Percentiles rank a stretch among this genome's conserved stretches.
Evolutionary conservation across 2,797 vertebrate genomes (phyloP).

Genomic region (Sparus aurata): DNA sequence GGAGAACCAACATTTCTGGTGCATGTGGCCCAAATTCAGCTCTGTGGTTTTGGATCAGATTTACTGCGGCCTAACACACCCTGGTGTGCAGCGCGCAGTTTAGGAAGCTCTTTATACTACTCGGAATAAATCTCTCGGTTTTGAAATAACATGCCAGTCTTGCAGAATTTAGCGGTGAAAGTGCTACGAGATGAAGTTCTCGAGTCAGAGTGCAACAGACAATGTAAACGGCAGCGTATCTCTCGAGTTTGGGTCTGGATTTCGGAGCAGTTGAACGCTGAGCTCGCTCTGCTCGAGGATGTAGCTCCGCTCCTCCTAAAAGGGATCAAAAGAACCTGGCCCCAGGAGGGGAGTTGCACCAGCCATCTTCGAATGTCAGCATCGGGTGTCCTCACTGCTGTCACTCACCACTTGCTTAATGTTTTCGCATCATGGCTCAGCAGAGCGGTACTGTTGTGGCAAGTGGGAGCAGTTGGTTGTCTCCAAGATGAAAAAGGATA

Average conservation of each 20-base stretch:
- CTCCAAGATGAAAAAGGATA: constrained; percentile 46
- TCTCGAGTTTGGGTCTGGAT: neutral
- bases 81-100: constrained; percentile 58
- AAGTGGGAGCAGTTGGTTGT: constrained; percentile 35
- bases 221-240: neutral
- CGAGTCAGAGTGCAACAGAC: constrained; percentile 21
- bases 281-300: constrained; percentile 4
- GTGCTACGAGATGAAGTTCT: constrained; percentile 33
- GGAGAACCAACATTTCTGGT: constrained; percentile 68
- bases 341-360: constrained; percentile 49
- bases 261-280: constrained; percentile 21
- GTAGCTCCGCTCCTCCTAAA: constrained; percentile 12
- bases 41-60: constrained; percentile 73
- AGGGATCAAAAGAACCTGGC: constrained; percentile 44
- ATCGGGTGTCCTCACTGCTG: constrained; percentile 66
- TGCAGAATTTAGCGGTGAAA: constrained; percentile 49
- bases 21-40: constrained; percentile 62
- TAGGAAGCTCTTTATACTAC: constrained; percentile 65
- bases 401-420: constrained; percentile 66
- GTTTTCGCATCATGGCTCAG: constrained; percentile 63
- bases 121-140: constrained; percentile 66
- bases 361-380: constrained; percentile 59
- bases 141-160: constrained; percentile 61
- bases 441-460: constrained; percentile 46
- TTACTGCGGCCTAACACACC: constrained; percentile 68